Conservation (phyloP, 2,888 invertebrate genomes). For the Gerris lacustris region DNA sequence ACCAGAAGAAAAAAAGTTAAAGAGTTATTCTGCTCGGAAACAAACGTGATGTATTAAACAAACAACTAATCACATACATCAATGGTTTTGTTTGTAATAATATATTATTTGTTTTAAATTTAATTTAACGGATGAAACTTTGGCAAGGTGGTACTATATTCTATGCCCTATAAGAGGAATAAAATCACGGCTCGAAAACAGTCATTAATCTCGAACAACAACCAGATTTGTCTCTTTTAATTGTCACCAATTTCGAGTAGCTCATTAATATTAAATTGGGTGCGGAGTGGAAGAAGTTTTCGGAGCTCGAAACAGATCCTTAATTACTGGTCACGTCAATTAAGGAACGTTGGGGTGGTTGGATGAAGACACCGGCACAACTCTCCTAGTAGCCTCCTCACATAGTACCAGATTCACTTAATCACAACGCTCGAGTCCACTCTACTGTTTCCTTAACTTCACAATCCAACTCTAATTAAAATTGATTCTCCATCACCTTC, state of each 20-base stretch:
- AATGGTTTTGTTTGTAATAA: no score
- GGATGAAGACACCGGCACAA: not conserved
- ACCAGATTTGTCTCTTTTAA: slow-evolving; percentile 5
- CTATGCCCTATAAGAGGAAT: no score
- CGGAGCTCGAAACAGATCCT: not conserved
- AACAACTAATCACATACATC: no score
- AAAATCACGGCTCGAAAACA: not conserved
- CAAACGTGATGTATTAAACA: no score
- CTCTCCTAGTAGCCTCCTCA: not conserved
- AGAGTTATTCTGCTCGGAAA: no score
- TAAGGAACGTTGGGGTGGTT: not conserved
- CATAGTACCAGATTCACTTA: not conserved
- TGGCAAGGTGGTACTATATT: no score
- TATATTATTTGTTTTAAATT: no score
- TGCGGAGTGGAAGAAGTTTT: not conserved
- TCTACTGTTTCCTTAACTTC: no score
- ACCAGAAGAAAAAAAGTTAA: no score
- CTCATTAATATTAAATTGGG: slow-evolving; percentile 2
- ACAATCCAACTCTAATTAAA: no score
- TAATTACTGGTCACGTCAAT: slow-evolving; percentile 1
- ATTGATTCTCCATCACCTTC: no score
- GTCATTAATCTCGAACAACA: not conserved
- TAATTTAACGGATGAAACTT: no score
- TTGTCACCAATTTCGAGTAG: not conserved
- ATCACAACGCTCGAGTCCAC: not conserved